Conservation (phyloP, 1,140 invertebrate species). For the Trigoniulus corallinus region DNA sequence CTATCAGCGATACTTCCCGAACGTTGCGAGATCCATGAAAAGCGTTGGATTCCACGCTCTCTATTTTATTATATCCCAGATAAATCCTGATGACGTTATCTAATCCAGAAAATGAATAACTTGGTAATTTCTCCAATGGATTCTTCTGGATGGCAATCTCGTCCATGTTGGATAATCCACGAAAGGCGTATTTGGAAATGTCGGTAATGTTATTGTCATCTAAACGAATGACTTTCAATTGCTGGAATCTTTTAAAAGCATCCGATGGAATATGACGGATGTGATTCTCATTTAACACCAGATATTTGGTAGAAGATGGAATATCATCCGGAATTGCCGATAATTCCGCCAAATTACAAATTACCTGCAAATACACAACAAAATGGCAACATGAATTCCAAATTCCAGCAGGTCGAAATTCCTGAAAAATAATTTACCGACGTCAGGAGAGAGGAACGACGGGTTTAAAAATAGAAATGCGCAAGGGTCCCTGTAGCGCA, state of each 20-base stretch:
- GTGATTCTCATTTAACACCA: background rate
- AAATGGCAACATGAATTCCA: too few species aligned
- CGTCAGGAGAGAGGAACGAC: too few species aligned
- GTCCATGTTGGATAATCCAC: conserved; percentile 10
- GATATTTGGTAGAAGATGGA: background rate
- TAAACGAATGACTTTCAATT: background rate
- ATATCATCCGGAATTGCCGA: background rate
- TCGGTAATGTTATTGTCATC: conserved; percentile 7
- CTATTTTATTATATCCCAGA: conserved; percentile 11
- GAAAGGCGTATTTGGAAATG: conserved; percentile 9
- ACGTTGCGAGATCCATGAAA: conserved; percentile 3
- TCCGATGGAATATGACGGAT: conserved; percentile 1
- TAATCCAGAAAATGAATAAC: conserved; percentile 8
- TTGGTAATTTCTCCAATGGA: conserved; percentile 7
- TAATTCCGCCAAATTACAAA: conserved; percentile 1
- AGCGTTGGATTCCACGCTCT: conserved; percentile 9
- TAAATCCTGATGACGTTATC: conserved; percentile 5
- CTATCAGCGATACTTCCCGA: background rate
- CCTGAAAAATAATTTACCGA: too few species aligned
- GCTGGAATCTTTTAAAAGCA: background rate
- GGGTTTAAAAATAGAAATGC: too few species aligned
- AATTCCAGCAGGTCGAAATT: too few species aligned
- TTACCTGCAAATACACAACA: conserved; percentile 5
- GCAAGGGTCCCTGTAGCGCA: too few species aligned
- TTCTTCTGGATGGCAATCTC: conserved; percentile 12